These are phyloP conservation scores for Oreochromis tanganicae DNA, from an alignment of 2,113 vertebrate genomes.

Conservation along the genomic window DNA sequence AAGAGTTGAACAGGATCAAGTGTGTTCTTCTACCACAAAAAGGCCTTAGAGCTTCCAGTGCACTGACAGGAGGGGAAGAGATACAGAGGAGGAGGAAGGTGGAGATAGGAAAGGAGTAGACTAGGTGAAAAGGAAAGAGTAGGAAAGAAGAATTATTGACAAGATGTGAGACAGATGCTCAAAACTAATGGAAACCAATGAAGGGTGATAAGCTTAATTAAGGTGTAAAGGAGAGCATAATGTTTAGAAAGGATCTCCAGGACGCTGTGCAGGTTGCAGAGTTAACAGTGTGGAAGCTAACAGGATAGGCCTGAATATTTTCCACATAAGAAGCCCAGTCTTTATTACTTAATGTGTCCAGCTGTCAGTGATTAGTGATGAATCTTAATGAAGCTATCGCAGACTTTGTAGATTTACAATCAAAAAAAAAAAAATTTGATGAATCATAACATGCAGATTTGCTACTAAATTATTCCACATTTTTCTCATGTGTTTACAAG, in stretches of 20 bases:
- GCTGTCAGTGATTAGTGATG: background rate
- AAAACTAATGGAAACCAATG: background rate
- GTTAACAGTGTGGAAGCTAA: background rate
- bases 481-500: background rate
- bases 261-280: background rate
- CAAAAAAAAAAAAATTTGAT: background rate
- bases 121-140: background rate
- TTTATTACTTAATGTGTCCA: background rate
- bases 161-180: background rate
- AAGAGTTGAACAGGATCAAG: slow-evolving; percentile 73
- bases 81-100: background rate
- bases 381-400: background rate
- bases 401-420: background rate
- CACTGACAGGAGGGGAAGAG: slow-evolving; percentile 1
- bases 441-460: background rate
- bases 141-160: background rate
- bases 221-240: background rate
- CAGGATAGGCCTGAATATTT: background rate
- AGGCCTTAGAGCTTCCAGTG: slow-evolving; percentile 43
- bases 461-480: background rate
- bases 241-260: background rate
- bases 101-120: background rate
- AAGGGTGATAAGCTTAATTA: background rate
- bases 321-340: background rate
- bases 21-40: slow-evolving; percentile 63